These are phyloP conservation scores for Trichacis sp. DNA, from an alignment of 2,888 invertebrate species.

Conservation along the genomic window DNA sequence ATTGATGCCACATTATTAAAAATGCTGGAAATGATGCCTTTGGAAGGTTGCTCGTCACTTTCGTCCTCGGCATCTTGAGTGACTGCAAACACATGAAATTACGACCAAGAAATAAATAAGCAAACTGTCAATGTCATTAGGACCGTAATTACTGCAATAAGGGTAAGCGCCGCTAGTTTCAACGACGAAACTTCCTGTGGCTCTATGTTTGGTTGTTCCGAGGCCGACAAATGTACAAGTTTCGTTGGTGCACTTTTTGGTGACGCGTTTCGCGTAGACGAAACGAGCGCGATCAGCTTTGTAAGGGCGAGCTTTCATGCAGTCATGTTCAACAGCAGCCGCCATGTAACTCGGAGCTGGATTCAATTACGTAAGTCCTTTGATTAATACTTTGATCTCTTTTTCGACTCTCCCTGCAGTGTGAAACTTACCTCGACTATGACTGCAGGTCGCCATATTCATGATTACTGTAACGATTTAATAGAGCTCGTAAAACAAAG, in stretches of 20 bases:
- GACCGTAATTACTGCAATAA: slow-evolving; percentile 52
- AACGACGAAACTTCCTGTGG: slow-evolving; percentile 55
- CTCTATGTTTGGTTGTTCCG: slow-evolving; percentile 51
- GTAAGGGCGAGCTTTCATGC: slow-evolving; percentile 48
- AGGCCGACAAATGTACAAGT: slow-evolving; percentile 57
- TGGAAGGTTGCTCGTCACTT: no score
- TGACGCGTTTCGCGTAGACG: slow-evolving; percentile 28
- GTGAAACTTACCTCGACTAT: slow-evolving; percentile 47
- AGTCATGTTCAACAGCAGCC: slow-evolving; percentile 43
- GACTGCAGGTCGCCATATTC: slow-evolving; percentile 50
- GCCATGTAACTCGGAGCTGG: slow-evolving; percentile 48
- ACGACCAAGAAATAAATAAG: no score
- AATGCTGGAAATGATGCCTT: no score
- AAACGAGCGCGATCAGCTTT: slow-evolving; percentile 25
- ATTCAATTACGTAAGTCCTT: no score
- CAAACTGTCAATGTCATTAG: no score
- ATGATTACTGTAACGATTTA: slow-evolving; percentile 40
- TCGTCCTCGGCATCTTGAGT: no score
- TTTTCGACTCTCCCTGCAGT: no score
- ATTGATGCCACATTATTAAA: no score
- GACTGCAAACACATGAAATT: no score
- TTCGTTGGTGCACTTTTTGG: slow-evolving; percentile 46
- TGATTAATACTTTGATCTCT: no score
- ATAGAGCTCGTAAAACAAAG: not conserved
- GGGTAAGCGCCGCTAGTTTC: slow-evolving; percentile 53